Evolutionary conservation across 2,888 invertebrate genomes (phyloP).

Genomic region (Drosophila nr. perissopoda): DNA sequence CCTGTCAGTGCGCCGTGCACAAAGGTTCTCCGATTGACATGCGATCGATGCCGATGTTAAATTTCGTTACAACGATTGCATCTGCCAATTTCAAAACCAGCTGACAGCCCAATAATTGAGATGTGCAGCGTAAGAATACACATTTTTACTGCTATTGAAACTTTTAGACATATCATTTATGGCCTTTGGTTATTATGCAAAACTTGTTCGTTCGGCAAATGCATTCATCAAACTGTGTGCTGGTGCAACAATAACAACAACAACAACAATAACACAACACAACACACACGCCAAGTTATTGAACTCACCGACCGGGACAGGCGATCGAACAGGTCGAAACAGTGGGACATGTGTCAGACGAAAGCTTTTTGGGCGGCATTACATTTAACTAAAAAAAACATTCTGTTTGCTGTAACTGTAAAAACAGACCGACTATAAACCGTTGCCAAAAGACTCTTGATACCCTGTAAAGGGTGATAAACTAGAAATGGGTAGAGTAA

Average conservation of each 20-base stretch:
- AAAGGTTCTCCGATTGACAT: slow-evolving; percentile 44
- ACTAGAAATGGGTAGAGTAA: background rate
- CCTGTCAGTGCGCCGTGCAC: slow-evolving; percentile 45
- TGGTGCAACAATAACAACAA: background rate
- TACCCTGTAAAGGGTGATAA: slow-evolving; percentile 10
- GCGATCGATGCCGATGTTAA: slow-evolving; percentile 44
- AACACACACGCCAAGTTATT: slow-evolving; percentile 61
- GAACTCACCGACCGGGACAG: slow-evolving; percentile 68
- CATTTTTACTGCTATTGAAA: slow-evolving; percentile 48
- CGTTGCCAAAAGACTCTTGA: slow-evolving; percentile 14
- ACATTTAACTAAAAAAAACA: slow-evolving; percentile 29
- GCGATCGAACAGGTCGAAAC: slow-evolving; percentile 53
- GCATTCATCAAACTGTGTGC: slow-evolving; percentile 72
- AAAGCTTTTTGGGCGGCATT: slow-evolving; percentile 59
- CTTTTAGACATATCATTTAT: slow-evolving; percentile 63
- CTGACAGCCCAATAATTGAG: slow-evolving; percentile 69
- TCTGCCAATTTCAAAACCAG: slow-evolving; percentile 58
- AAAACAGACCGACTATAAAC: slow-evolving; percentile 17
- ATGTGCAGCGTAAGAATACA: slow-evolving; percentile 46
- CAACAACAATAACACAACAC: slow-evolving; percentile 3
- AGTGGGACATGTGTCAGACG: slow-evolving; percentile 63
- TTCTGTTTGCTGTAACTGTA: slow-evolving; percentile 43
- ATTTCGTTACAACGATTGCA: slow-evolving; percentile 50
- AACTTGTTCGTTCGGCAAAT: slow-evolving; percentile 73
- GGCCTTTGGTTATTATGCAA: slow-evolving; percentile 72